Percentiles rank a stretch among this genome's conserved stretches.
Conservation (phyloP, 2,888 invertebrate species). For the Cosmopolites sordidus region DNA sequence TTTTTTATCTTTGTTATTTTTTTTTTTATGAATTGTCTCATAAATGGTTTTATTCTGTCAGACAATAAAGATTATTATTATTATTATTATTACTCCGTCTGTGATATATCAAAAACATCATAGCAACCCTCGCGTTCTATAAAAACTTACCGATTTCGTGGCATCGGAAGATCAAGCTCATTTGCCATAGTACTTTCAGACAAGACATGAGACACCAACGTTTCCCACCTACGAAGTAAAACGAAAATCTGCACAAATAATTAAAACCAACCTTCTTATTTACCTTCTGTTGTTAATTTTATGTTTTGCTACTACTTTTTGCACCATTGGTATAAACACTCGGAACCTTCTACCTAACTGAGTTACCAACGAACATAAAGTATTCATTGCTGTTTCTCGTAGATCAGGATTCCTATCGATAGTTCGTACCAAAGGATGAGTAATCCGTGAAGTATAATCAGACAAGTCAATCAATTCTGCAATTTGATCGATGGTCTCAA, state of each 20-base stretch:
- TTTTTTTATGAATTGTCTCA: no score
- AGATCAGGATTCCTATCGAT: slow-evolving; percentile 77
- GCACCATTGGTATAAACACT: slow-evolving; percentile 89
- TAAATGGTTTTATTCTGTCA: no score
- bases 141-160: slow-evolving; percentile 41
- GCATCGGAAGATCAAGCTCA: slow-evolving; percentile 66
- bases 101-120: no score
- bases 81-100: no score
- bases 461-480: slow-evolving; percentile 88
- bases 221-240: slow-evolving; percentile 58
- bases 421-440: slow-evolving; percentile 88
- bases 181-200: slow-evolving; percentile 71
- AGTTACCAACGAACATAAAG: slow-evolving; percentile 78
- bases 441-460: slow-evolving; percentile 86
- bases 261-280: no score
- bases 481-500: slow-evolving; percentile 85
- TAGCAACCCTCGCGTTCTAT: no score
- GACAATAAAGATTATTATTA: no score
- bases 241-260: neutral
- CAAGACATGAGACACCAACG: slow-evolving; percentile 67
- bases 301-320: slow-evolving; percentile 75
- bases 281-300: slow-evolving; percentile 66
- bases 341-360: slow-evolving; percentile 88
- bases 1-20: no score
- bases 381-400: slow-evolving; percentile 81